Evolutionary conservation across 1,140 invertebrate genomes (phyloP), one percentile per base, ranked within the genome.

Genomic region (Ylistrum balloti): DNA sequence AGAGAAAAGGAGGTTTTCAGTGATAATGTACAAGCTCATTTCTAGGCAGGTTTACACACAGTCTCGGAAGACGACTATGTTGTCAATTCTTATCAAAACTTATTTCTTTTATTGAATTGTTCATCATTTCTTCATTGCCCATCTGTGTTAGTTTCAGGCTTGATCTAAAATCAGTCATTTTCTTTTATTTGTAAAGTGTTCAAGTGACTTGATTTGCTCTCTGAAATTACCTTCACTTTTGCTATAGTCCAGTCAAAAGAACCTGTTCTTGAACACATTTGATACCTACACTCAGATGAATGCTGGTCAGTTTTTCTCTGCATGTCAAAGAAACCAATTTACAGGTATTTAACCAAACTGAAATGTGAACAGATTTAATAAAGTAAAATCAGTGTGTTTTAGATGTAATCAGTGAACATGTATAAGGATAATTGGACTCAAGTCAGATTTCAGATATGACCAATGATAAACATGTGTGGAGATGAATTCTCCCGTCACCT

Each of bases 341-440:
- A 74, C 56, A 74, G 56, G 56, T 74, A 28, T 74, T 74, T 74
- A 74, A 74, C 56, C 56, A 74, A n/a, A 74, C 5, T 74, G 56
- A 74, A 74, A 74, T 2, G 56, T 74, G 56, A 74, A 74, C 13
- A 28, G 56, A 74, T 74, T 74, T 28, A n/a, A 74, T 28, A 28
- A 74, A n/a, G 56, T 28, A 28, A 0, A 28, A 7, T 3, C 0
- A n/a, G 28, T 9, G 5, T 74, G 17, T 28, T 74, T 13, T 74
- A 74, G 56, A 74, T 74, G 13, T 74, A 28, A 74, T 74, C 56
- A 28, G 0, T 9, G 41, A 74, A 28, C 45, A 74, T n/a, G 22
- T 0, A 17, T 74, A n/a, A 74, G 3, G 1, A n/a, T 74, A 74
- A 74, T 28, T 5, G 11, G 56, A 74, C 22, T 74, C 56, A 74